Evolutionary conservation across 2,797 vertebrate genomes (phyloP).

Genomic region (Chloroceryle amazona): DNA sequence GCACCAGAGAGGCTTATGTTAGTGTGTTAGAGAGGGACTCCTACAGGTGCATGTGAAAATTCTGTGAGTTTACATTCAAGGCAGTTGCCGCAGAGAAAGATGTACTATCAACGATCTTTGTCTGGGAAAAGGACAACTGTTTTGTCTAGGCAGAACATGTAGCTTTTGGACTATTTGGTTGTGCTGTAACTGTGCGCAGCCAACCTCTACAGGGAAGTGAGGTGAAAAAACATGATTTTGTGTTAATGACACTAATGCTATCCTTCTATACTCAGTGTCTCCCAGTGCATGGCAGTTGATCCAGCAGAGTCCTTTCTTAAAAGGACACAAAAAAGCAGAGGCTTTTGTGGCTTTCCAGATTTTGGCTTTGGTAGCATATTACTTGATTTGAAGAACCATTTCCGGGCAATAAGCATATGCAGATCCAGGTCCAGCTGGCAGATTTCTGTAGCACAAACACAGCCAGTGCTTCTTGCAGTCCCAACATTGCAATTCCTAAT

Average conservation of each 20-base stretch:
- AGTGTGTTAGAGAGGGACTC: not conserved
- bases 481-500: not conserved
- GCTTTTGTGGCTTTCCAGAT: not conserved
- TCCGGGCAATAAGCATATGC: not conserved
- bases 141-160: not conserved
- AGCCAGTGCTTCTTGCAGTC: not conserved
- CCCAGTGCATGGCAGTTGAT: not conserved
- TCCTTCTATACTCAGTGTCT: not conserved
- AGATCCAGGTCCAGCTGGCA: not conserved
- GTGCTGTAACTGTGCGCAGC: not conserved
- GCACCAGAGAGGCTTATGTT: fast-evolving
- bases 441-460: not conserved
- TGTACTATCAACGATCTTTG: not conserved
- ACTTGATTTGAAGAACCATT: not conserved
- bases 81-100: not conserved
- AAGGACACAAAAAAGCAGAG: no score
- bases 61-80: not conserved
- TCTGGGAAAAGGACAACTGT: not conserved
- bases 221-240: not conserved
- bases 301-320: fast-evolving
- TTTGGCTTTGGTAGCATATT: not conserved
- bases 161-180: not conserved
- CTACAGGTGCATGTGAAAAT: not conserved
- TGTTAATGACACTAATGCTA: not conserved
- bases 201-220: not conserved